phyloP scores from a whole-genome alignment of 2,888 invertebrate genomes.

The Cyclophora albipunctata region DNA sequence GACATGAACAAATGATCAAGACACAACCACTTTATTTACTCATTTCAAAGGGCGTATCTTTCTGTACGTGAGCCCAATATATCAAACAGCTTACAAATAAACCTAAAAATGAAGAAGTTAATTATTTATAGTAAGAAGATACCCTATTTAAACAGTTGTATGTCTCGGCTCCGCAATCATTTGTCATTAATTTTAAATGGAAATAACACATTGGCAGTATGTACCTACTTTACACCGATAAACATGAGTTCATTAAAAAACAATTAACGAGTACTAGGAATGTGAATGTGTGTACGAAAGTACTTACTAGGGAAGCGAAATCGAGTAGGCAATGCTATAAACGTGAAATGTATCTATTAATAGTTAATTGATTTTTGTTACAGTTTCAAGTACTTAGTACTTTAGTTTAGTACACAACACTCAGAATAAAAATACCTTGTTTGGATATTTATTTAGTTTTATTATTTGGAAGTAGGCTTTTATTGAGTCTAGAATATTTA shows the following conservation, averaged over 20 bases:
- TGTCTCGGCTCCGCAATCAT: slow-evolving; percentile 6
- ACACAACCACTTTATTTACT: too few species aligned
- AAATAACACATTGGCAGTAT: slow-evolving; percentile 24
- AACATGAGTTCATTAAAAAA: slow-evolving; percentile 25
- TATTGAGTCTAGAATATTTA: too few species aligned
- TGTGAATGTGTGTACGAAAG: slow-evolving; percentile 7
- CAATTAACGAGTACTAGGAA: slow-evolving; percentile 15
- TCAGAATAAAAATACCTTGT: too few species aligned
- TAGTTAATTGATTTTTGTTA: too few species aligned
- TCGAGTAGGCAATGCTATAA: background rate
- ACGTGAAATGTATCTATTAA: too few species aligned
- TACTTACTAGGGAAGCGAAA: slow-evolving; percentile 2
- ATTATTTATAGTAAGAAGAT: slow-evolving; percentile 2
- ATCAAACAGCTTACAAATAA: background rate
- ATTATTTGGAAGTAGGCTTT: too few species aligned
- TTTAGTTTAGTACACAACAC: too few species aligned
- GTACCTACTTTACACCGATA: slow-evolving; percentile 27
- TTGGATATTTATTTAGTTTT: too few species aligned
- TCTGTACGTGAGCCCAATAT: background rate
- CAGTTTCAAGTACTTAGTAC: too few species aligned
- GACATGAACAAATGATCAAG: too few species aligned
- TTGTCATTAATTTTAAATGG: slow-evolving; percentile 8
- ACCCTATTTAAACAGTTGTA: slow-evolving; percentile 4
- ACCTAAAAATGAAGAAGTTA: background rate
- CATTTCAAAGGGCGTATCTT: too few species aligned